Conservation (phyloP, 2,797 vertebrate genomes). For the Myoxocephalus aenaeus region DNA sequence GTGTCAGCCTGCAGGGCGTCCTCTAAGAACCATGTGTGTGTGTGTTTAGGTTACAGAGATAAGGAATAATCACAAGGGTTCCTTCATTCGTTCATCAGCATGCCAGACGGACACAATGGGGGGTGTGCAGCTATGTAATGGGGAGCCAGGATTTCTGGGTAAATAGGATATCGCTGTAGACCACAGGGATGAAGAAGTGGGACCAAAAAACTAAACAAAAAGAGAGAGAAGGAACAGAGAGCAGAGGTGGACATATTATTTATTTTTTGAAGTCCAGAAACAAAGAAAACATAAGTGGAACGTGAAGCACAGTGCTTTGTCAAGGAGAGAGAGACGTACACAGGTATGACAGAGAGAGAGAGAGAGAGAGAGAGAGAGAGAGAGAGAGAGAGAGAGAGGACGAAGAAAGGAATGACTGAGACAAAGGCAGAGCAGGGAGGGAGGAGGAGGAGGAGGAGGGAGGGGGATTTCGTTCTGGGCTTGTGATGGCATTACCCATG, state of each 20-base stretch:
- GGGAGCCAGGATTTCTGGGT: conserved; percentile 59
- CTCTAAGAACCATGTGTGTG: conserved; percentile 25
- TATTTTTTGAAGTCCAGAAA: conserved; percentile 29
- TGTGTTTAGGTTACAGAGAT: conserved; percentile 70
- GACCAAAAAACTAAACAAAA: conserved; percentile 12
- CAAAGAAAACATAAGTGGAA: conserved; percentile 26
- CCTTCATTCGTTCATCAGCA: conserved; percentile 77
- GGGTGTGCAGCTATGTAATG: conserved; percentile 48
- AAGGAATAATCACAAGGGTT: conserved; percentile 62
- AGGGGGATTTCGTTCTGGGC: conserved; percentile 44
- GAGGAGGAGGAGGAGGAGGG: conserved; percentile 38
- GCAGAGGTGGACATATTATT: neutral
- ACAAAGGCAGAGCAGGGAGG: conserved; percentile 63
- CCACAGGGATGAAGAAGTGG: conserved; percentile 38
- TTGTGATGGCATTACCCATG: conserved; percentile 59
- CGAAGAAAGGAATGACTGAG: conserved; percentile 44
- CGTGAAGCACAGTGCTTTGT: conserved; percentile 18
- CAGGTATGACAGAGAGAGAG: conserved; percentile 39
- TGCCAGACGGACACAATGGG: conserved; percentile 73
- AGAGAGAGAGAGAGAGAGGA: conserved; percentile 12
- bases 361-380: conserved; percentile 19
- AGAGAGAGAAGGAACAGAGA: neutral
- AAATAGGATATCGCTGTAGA: conserved; percentile 61
- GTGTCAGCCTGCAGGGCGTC: conserved; percentile 48
- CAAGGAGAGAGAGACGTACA: neutral